A percentile compares a stretch with the other conserved stretches of the same genome.
Evolutionary conservation across 2,888 invertebrate genomes (phyloP).

Genomic region (Nemotelus pantherinus): DNA sequence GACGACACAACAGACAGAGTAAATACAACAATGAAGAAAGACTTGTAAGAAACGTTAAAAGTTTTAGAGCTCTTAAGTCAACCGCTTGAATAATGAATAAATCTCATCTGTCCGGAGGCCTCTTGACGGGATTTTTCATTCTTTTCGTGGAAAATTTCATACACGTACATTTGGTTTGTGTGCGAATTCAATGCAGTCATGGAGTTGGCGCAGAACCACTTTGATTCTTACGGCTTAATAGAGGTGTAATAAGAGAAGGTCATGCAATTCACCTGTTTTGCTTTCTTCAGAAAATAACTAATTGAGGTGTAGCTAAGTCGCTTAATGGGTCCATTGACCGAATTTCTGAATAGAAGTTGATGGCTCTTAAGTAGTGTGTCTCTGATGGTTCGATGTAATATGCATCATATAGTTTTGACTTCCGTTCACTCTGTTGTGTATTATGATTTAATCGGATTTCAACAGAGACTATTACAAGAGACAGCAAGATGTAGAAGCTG

Average conservation of each 20-base stretch:
- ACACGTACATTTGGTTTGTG: not conserved
- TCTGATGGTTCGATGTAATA: not conserved
- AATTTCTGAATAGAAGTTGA: conserved; percentile 33
- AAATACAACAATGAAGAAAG: not conserved
- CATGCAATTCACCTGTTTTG: conserved; percentile 37
- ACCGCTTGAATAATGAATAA: no score
- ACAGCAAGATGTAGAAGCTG: no score
- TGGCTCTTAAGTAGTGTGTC: conserved; percentile 17
- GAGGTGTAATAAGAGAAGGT: conserved; percentile 37
- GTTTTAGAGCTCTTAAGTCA: no score
- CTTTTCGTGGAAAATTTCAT: conserved; percentile 12
- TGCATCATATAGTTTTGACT: no score
- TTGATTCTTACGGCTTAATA: not conserved
- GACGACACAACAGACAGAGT: conserved; percentile 19
- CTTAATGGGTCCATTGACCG: conserved; percentile 44
- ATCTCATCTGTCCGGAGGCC: not conserved
- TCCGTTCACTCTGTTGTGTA: no score
- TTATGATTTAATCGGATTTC: no score
- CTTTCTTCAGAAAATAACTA: conserved; percentile 17
- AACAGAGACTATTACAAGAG: no score
- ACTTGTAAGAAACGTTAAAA: not conserved
- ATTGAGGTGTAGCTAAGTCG: conserved; percentile 32
- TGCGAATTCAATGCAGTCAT: not conserved
- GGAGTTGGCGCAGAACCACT: not conserved
- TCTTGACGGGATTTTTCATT: not conserved